A percentile compares a stretch with the other conserved stretches of the same genome.
Conservation (phyloP, 2,888 invertebrate species). For the Tortricodes alternella region DNA sequence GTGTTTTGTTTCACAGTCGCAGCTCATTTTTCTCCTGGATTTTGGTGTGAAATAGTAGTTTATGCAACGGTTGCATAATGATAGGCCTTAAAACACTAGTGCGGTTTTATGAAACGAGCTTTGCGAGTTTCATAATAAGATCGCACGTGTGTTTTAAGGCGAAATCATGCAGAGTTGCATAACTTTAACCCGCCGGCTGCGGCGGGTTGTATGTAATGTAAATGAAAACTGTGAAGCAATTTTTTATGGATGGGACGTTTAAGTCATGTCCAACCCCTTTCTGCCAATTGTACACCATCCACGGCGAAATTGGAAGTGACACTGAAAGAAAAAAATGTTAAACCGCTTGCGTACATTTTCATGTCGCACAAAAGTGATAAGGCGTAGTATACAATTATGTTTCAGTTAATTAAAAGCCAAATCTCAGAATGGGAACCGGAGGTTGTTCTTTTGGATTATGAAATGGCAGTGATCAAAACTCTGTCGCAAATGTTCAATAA, state of each 20-base stretch:
- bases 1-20: too few species aligned
- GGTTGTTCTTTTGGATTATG: not conserved
- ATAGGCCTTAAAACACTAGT: too few species aligned
- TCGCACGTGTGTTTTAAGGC: too few species aligned
- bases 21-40: too few species aligned
- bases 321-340: not conserved
- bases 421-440: constrained; percentile 2
- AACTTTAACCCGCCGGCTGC: too few species aligned
- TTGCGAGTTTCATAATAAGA: too few species aligned
- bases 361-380: constrained; percentile 2
- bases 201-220: too few species aligned
- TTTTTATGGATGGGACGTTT: constrained; percentile 1
- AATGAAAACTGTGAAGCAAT: not conserved
- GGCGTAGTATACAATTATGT: not conserved
- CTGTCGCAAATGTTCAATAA: constrained; percentile 1
- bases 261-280: constrained; percentile 1
- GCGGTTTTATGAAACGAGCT: too few species aligned
- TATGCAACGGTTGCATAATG: too few species aligned
- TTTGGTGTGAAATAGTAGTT: too few species aligned
- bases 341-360: not conserved
- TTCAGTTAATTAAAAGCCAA: constrained; percentile 6
- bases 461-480: constrained; percentile 4
- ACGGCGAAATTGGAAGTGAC: not conserved
- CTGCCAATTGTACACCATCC: constrained; percentile 3
- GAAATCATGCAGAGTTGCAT: too few species aligned